Base-by-base conservation (phyloP, 2,797 vertebrate genomes). In the Rhinella marina region DNA sequence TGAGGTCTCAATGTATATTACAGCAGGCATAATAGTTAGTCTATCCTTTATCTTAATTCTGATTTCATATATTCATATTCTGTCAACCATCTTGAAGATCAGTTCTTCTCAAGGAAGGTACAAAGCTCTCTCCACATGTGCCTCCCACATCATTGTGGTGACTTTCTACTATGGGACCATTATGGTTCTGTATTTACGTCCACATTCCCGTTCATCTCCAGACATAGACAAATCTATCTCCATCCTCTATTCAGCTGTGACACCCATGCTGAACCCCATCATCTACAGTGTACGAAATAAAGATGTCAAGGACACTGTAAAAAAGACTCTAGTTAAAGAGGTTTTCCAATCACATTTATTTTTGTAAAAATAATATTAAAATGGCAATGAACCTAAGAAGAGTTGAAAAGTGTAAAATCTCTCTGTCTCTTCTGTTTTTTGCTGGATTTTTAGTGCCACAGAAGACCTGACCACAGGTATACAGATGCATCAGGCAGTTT, bases 61-160 rank as follows among this genome's bases (percentile, higher is more conserved):
- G 10, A 23, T 81, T 41, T 86, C 85, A n/a, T 86, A 81, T 59
- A 10, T 59, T 21, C 29, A 72, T 72, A 81, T 86, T 21, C 41
- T 86, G 7, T 81, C 29, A 13, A 48, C 52, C 27, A 59, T 86
- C 13, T 25, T 86, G 1, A 68, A 70, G 29, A 86, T 81, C 4
- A 64, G 17, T 2, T 81, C 64, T n/a, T 78, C 21, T 25, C 21
- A 76, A n/a, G 73, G 73, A 54, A 52, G 48, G 41, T 54, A 52
- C 54, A 76, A 52, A 76, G 73, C 73, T 14, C 23, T 76, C 13
- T 76, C 48, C 27, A 72, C 27, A 14, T 76, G 73, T 25, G 48
- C 48, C 4, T 76, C 73, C 23, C 73, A 72, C 23, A 52, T 76
- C 21, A 76, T 76, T 76, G 48, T 86, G 62, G 76, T 86, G 21